Evolutionary conservation across 2,888 invertebrate genomes (phyloP).

Genomic region (Synanthedon myopaeformis): DNA sequence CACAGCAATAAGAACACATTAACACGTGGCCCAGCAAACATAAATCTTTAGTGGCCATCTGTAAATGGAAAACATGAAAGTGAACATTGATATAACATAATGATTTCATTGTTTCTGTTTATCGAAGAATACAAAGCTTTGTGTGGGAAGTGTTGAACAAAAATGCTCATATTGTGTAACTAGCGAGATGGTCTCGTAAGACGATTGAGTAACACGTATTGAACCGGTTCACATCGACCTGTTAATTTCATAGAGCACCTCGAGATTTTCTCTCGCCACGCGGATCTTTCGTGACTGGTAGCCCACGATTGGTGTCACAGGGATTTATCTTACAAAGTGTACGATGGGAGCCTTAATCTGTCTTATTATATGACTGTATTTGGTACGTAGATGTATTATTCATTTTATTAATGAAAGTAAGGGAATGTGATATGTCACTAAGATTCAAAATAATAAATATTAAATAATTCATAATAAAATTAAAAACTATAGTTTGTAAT

Average conservation of each 20-base stretch:
- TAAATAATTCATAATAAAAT: too few relatives aligned
- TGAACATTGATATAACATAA: constrained; percentile 15
- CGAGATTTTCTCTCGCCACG: neutral
- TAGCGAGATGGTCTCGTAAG: constrained; percentile 25
- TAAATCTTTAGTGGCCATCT: neutral
- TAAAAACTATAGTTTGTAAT: too few relatives aligned
- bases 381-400: too few relatives aligned
- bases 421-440: too few relatives aligned
- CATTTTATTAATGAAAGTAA: too few relatives aligned
- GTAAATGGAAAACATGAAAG: neutral
- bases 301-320: neutral
- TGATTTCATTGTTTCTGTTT: constrained; percentile 38
- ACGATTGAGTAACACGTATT: constrained; percentile 33
- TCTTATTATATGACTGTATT: neutral
- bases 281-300: neutral
- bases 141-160: constrained; percentile 43
- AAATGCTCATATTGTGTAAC: constrained; percentile 44
- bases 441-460: too few relatives aligned
- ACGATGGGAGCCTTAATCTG: neutral
- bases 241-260: neutral
- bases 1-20: neutral
- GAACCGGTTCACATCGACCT: constrained; percentile 2
- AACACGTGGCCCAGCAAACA: neutral
- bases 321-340: neutral
- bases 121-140: constrained; percentile 16